Percentiles rank a stretch among this genome's conserved stretches.
These are phyloP conservation scores for Pristis pectinata DNA, from an alignment of 2,797 vertebrate genomes.

Conservation along the genomic window DNA sequence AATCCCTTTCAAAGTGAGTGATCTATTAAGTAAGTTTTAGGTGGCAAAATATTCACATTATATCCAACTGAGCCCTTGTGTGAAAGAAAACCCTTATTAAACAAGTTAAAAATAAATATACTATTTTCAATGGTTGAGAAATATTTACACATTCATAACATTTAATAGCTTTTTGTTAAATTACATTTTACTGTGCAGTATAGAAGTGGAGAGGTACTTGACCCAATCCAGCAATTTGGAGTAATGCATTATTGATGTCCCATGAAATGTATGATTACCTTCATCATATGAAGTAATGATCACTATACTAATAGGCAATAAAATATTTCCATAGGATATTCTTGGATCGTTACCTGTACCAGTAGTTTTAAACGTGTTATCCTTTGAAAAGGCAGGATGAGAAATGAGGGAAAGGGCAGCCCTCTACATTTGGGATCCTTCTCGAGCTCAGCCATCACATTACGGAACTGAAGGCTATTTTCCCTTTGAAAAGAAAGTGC, in stretches of 20 bases:
- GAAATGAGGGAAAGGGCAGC: slow-evolving; percentile 87
- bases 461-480: slow-evolving; percentile 79
- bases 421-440: slow-evolving; percentile 78
- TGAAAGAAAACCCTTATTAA: not conserved
- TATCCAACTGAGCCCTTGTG: not conserved
- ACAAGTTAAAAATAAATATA: not conserved
- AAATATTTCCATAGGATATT: not conserved
- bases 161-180: not conserved
- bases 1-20: not conserved
- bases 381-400: slow-evolving; percentile 92
- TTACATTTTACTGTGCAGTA: not conserved
- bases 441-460: slow-evolving; percentile 74
- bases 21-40: not conserved
- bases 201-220: fast-evolving
- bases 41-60: not conserved
- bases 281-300: not conserved
- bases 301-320: not conserved
- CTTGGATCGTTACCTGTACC: slow-evolving; percentile 67
- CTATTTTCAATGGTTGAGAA: not conserved
- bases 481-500: slow-evolving; percentile 60
- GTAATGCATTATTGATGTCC: not conserved
- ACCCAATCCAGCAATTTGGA: not conserved
- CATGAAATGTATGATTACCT: not conserved
- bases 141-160: not conserved
- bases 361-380: slow-evolving; percentile 89